These are phyloP conservation scores for Galeopsomyia nigrocyanea DNA, from an alignment of 2,888 invertebrate genomes.

Conservation along the genomic window DNA sequence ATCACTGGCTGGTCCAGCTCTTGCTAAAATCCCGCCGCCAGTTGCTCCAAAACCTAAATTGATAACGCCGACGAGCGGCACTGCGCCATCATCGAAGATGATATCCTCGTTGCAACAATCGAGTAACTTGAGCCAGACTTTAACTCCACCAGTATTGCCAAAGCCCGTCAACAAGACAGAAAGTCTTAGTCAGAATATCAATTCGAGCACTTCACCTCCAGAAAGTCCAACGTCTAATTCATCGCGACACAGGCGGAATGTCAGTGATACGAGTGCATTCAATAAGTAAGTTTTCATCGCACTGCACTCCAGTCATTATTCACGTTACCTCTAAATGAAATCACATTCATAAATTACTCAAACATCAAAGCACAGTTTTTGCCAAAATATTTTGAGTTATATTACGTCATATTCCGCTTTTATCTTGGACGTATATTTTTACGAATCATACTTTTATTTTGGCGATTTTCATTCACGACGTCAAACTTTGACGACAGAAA, in stretches of 20 bases:
- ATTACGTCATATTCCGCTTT: not conserved
- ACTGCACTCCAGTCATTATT: not conserved
- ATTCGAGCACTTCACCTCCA: constrained; percentile 64
- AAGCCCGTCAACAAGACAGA: constrained; percentile 65
- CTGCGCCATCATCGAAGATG: constrained; percentile 63
- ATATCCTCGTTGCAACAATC: constrained; percentile 46
- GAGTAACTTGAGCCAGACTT: constrained; percentile 29
- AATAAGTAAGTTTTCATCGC: constrained; percentile 75
- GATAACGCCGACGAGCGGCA: constrained; percentile 57
- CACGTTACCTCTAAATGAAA: too few species aligned
- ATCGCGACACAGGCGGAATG: constrained; percentile 82
- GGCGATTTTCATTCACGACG: constrained; percentile 32
- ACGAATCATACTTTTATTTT: constrained; percentile 32
- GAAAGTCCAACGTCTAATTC: constrained; percentile 64
- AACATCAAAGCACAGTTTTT: too few species aligned
- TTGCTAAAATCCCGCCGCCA: constrained; percentile 64
- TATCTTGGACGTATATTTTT: not conserved
- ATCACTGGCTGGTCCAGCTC: constrained; percentile 58
- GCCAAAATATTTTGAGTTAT: too few species aligned
- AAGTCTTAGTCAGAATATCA: constrained; percentile 66
- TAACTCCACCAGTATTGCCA: constrained; percentile 55
- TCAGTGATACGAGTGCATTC: constrained; percentile 87
- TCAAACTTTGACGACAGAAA: constrained; percentile 45
- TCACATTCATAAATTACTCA: too few species aligned
- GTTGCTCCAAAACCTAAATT: constrained; percentile 63